Conservation (phyloP, 2,113 vertebrate species). For the Eolophus roseicapilla region DNA sequence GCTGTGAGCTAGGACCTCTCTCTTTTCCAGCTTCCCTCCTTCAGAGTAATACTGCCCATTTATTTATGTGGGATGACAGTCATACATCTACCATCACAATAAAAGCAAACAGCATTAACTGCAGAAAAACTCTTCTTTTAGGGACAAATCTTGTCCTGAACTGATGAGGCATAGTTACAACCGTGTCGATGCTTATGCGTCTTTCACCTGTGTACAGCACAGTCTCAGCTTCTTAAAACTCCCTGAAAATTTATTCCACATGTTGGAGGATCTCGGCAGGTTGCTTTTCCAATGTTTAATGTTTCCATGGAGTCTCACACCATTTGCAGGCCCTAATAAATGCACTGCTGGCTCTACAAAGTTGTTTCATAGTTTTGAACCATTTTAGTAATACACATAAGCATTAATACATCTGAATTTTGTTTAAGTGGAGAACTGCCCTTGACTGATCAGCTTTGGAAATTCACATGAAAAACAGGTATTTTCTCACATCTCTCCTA, state of each 20-base stretch:
- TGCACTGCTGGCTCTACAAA: not conserved
- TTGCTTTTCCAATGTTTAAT: not conserved
- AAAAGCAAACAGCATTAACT: not conserved
- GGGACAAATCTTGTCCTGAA: not conserved
- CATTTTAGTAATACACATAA: not conserved
- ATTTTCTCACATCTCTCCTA: not conserved
- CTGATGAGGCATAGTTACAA: not conserved
- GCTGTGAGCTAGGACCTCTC: not conserved
- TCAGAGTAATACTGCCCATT: not conserved
- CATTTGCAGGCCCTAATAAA: not conserved
- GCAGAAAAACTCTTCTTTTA: not conserved
- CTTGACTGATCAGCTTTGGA: not conserved
- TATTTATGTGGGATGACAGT: not conserved
- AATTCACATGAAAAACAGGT: rapidly evolving
- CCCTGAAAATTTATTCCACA: not conserved
- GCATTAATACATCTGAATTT: not conserved
- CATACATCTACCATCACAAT: not conserved
- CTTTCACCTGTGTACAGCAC: not conserved
- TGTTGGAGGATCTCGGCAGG: not conserved
- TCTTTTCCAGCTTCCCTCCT: not conserved
- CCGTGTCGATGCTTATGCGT: not conserved
- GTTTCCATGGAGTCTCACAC: not conserved
- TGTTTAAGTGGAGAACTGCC: not conserved
- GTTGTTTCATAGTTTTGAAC: not conserved
- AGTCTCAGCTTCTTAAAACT: not conserved